These are phyloP conservation scores for Alloplasta piceator DNA, from an alignment of 2,888 invertebrate species.

Conservation along the genomic window DNA sequence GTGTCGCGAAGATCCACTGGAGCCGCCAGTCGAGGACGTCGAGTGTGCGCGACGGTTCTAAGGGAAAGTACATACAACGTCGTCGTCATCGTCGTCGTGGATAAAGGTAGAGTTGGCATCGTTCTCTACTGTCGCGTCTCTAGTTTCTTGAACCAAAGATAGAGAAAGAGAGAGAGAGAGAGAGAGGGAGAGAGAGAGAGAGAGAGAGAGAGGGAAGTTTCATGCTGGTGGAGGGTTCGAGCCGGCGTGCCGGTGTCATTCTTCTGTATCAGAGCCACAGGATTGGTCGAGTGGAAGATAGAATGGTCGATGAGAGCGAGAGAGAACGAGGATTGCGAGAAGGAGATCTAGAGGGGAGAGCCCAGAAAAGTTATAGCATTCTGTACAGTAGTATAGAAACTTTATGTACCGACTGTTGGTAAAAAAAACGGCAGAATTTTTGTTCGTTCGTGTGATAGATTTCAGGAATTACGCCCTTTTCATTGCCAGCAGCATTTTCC, in stretches of 20 bases:
- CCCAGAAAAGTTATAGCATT: conserved; percentile 40
- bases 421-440: too few relatives aligned
- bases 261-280: conserved; percentile 51
- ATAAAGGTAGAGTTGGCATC: conserved; percentile 28
- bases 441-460: too few relatives aligned
- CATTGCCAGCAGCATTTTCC: too few relatives aligned
- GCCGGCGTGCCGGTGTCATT: conserved; percentile 53
- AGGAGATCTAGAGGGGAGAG: conserved; percentile 20
- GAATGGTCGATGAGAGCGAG: conserved; percentile 10
- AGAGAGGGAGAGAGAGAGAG: conserved; percentile 13
- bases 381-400: conserved; percentile 22
- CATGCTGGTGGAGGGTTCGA: conserved; percentile 29
- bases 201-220: conserved; percentile 4
- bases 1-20: conserved; percentile 70
- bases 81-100: conserved; percentile 27
- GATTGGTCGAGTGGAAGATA: conserved; percentile 58
- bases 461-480: too few relatives aligned
- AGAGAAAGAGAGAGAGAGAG: conserved; percentile 10
- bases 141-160: conserved; percentile 61
- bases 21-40: conserved; percentile 67
- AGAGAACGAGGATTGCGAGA: conserved; percentile 5
- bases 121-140: conserved; percentile 34
- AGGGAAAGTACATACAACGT: conserved; percentile 68
- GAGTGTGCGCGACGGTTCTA: conserved; percentile 66
- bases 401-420: too few relatives aligned